Percentiles rank a stretch among this genome's conserved stretches.
These are phyloP conservation scores for Seriola rivoliana DNA, from an alignment of 2,113 vertebrate genomes.

Conservation along the genomic window DNA sequence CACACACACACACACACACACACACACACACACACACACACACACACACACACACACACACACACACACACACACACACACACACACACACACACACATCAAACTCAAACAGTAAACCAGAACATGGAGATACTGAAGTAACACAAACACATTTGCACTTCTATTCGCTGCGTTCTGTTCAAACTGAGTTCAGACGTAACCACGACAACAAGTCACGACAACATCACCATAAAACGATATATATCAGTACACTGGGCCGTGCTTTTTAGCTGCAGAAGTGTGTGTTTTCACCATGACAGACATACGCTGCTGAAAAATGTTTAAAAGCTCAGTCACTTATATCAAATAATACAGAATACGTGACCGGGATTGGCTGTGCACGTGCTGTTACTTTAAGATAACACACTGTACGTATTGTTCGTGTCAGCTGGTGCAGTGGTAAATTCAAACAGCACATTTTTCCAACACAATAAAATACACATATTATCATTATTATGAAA, in stretches of 20 bases:
- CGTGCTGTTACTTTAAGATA: not conserved
- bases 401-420: not conserved
- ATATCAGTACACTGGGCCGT: no score
- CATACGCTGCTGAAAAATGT: not conserved
- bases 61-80: not conserved
- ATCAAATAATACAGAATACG: not conserved
- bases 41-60: conserved; percentile 4
- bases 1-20: conserved; percentile 1
- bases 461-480: not conserved
- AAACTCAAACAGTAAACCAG: not conserved
- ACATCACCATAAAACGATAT: not conserved
- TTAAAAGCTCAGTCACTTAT: not conserved
- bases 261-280: not conserved
- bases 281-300: not conserved
- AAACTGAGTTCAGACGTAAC: not conserved
- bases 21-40: not conserved
- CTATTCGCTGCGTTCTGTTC: not conserved
- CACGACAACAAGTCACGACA: not conserved
- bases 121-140: conserved; percentile 10
- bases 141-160: conserved; percentile 5
- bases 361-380: not conserved
- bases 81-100: conserved; percentile 6
- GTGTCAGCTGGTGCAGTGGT: not conserved
- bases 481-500: no score
- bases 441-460: not conserved